Base-by-base conservation (phyloP, 2,797 vertebrate species). In the Enteromius trimaculatus region DNA sequence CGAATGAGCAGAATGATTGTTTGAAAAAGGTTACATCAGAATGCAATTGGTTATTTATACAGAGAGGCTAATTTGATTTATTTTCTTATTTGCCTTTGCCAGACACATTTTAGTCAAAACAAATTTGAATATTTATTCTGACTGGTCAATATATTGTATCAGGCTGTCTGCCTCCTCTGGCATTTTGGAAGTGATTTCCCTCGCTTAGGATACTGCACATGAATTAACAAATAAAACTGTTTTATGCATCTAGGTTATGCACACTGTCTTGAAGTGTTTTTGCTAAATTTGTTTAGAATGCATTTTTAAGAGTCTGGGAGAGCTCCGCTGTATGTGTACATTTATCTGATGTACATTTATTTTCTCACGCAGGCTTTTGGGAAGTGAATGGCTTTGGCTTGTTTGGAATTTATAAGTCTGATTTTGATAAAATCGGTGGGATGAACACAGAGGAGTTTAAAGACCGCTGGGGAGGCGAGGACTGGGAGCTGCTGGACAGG, bases 401-500 rank as follows among this genome's bases (percentile, higher is more conserved):
- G 85, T 98, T 99, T 1, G 98, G 98, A 70, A 98, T 99, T 92
- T 99, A 97, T 88, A 99, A 99, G 88, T 97, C 97, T 0, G 98
- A 99, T 90, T 98, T 99, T 1, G 96, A 99, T 90, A 96, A 97
- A 1, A 95, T 99, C 0, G 98, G 98, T 64, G 98, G 98, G 53
- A 99, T 99, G 98, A 99, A 99, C 93, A 99, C 98, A 0, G 97
- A 99, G 89, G 98, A 99, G 82, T 99, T 98, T 93, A 96, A 98
- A 82, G 98, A 99, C 92, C 97, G 96, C 87, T 99, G 98, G 98
- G 98, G 98, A 0, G 98, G 98, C 83, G 98, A 99, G 81, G 98
- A 99, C 92, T 99, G 98, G 98, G 98, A 99, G 90, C 96, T 99
- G 13, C 91, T 99, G 88, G 98, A 99, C 96, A 97, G 98, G 98